Evolutionary conservation across 2,888 invertebrate genomes (phyloP).

Genomic region (Rhamnusium bicolor): DNA sequence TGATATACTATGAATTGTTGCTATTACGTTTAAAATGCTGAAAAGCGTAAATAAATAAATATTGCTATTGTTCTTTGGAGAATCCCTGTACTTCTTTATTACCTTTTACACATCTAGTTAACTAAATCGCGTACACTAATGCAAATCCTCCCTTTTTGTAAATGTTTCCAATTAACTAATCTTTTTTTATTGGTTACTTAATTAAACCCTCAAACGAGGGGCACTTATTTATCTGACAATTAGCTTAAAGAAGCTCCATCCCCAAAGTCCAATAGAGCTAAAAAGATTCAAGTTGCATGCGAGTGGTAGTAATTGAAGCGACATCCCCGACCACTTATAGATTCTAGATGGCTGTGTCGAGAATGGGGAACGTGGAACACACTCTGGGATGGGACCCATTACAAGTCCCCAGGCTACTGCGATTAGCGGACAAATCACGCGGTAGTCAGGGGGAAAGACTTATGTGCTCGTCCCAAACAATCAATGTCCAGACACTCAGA

Average conservation of each 20-base stretch:
- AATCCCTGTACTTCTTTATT: neutral
- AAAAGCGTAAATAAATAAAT: no score
- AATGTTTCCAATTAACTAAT: slow-evolving; percentile 29
- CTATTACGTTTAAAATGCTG: no score
- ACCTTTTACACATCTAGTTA: neutral
- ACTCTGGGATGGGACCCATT: slow-evolving; percentile 63
- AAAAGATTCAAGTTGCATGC: slow-evolving; percentile 59
- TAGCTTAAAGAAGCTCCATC: slow-evolving; percentile 58
- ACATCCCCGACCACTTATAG: slow-evolving; percentile 61
- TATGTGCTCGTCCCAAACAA: slow-evolving; percentile 69
- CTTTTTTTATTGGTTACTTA: slow-evolving; percentile 49
- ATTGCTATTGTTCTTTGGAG: neutral
- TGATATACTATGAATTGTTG: no score
- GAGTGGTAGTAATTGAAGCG: slow-evolving; percentile 57
- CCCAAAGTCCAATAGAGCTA: slow-evolving; percentile 62
- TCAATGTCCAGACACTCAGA: slow-evolving; percentile 66
- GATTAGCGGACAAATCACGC: slow-evolving; percentile 71
- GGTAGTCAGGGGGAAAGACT: slow-evolving; percentile 67
- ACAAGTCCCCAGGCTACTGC: slow-evolving; percentile 65
- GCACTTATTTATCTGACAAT: slow-evolving; percentile 61
- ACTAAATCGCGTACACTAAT: slow-evolving; percentile 34
- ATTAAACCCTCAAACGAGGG: slow-evolving; percentile 46
- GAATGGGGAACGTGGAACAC: slow-evolving; percentile 33
- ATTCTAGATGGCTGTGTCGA: slow-evolving; percentile 52
- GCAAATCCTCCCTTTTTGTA: slow-evolving; percentile 41